phyloP scores from a whole-genome alignment of 2,797 vertebrate genomes.

The Sebastes itinus region DNA sequence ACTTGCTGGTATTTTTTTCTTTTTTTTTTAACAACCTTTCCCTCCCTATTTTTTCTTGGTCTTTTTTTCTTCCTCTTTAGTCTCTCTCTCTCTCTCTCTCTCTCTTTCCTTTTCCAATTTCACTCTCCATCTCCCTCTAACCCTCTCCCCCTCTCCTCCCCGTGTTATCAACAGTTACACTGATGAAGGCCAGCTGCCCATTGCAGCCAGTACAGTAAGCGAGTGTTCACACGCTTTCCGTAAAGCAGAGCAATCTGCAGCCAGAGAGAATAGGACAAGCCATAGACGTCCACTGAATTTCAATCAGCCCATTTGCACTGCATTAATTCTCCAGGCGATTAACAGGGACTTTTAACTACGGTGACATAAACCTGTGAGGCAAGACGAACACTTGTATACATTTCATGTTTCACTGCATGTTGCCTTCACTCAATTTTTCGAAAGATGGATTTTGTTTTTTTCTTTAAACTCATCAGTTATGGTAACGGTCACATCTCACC shows the following conservation, averaged over 20 bases:
- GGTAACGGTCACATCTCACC: not conserved
- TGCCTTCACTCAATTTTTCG: not conserved
- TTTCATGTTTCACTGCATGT: not conserved
- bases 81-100: not conserved
- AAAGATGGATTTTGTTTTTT: not conserved
- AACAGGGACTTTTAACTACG: slow-evolving; percentile 18
- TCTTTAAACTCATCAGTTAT: not conserved
- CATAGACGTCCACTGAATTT: slow-evolving; percentile 47
- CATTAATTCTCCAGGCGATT: slow-evolving; percentile 32
- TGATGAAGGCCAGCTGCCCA: slow-evolving; percentile 64
- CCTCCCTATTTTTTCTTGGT: slow-evolving; percentile 8
- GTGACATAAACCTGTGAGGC: not conserved
- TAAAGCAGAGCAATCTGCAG: slow-evolving; percentile 26
- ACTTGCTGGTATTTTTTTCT: slow-evolving; percentile 17
- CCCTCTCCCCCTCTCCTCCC: not conserved
- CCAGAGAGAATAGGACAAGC: slow-evolving; percentile 25
- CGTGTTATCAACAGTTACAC: slow-evolving; percentile 47
- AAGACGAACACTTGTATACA: not conserved
- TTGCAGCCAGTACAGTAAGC: slow-evolving; percentile 39
- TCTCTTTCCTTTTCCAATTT: slow-evolving; percentile 22
- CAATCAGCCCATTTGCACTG: slow-evolving; percentile 48
- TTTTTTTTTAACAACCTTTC: slow-evolving; percentile 29
- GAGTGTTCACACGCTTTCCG: slow-evolving; percentile 35
- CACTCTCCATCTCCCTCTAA: slow-evolving; percentile 16
- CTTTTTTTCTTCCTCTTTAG: slow-evolving; percentile 10